Percentiles rank a stretch among this genome's conserved stretches.
Conservation (phyloP, 53 echinoderm and acorn worm species). For the Antedon mediterranea region DNA sequence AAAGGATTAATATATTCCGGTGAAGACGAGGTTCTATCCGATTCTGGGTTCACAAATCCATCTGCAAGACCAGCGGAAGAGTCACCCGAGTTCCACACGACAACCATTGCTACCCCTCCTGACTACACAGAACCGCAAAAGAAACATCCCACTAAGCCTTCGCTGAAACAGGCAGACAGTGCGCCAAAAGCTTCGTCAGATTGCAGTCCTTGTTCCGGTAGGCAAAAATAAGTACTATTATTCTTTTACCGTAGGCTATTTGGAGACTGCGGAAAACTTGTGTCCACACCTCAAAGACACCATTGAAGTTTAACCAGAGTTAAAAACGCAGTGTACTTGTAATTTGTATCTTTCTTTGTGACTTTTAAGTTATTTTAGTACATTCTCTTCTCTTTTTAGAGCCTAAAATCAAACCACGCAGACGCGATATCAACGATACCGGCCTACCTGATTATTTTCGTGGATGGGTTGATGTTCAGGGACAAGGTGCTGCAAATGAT, state of each 20-base stretch:
- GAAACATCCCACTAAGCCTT: not conserved
- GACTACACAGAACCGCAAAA: not conserved
- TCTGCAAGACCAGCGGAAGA: not conserved
- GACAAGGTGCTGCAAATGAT: slow-evolving; percentile 96
- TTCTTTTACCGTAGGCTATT: too few species aligned
- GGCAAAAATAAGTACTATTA: too few species aligned
- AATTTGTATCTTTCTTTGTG: too few species aligned
- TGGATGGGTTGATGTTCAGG: slow-evolving; percentile 91
- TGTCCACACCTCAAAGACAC: too few species aligned
- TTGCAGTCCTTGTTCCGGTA: not conserved
- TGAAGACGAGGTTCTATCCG: not conserved
- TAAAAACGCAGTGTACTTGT: too few species aligned
- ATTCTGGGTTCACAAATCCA: not conserved
- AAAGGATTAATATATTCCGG: not conserved
- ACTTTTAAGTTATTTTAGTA: too few species aligned
- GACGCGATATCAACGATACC: slow-evolving; percentile 71
- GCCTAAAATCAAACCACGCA: slow-evolving; percentile 32
- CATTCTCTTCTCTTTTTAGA: slow-evolving; percentile 10
- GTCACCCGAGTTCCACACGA: not conserved
- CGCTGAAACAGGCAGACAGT: not conserved
- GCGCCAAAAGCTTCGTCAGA: not conserved
- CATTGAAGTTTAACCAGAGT: too few species aligned
- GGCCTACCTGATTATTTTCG: slow-evolving; percentile 47
- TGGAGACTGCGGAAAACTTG: too few species aligned
- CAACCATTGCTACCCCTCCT: not conserved